phyloP scores from a whole-genome alignment of 1,140 invertebrate genomes.

The Drosophila santomea region DNA sequence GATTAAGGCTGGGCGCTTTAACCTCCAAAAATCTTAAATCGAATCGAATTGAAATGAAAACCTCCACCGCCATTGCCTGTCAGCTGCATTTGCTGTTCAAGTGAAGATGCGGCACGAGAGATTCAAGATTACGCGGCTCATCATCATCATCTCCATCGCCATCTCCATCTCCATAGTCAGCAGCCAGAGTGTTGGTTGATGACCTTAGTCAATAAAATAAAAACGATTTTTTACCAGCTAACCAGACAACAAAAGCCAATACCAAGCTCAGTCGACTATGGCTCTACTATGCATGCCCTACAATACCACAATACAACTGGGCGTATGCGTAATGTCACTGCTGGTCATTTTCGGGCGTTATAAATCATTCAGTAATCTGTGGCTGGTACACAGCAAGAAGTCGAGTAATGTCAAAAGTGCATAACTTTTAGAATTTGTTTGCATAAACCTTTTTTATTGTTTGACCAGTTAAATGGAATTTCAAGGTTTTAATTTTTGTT shows the following conservation, averaged over 20 bases:
- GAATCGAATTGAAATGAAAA: constrained; percentile 32
- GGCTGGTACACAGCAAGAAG: constrained; percentile 7
- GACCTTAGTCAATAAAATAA: constrained; percentile 82
- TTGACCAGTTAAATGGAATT: too few relatives aligned
- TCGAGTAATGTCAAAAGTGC: not conserved
- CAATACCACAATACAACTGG: constrained; percentile 40
- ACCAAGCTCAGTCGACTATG: constrained; percentile 17
- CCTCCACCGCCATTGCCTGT: constrained; percentile 39
- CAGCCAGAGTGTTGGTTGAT: constrained; percentile 57
- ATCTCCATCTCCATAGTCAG: constrained; percentile 21
- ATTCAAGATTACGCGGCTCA: constrained; percentile 57
- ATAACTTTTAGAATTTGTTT: not conserved
- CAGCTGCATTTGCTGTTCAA: constrained; percentile 50
- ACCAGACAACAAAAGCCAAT: constrained; percentile 47
- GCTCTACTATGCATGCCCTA: constrained; percentile 42
- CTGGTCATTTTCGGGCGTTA: constrained; percentile 24
- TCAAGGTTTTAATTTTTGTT: too few relatives aligned
- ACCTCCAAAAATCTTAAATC: constrained; percentile 49
- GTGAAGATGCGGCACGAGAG: constrained; percentile 72
- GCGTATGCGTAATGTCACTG: constrained; percentile 63
- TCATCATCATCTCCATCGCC: constrained; percentile 28
- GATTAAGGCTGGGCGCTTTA: constrained; percentile 53
- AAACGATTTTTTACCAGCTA: constrained; percentile 54
- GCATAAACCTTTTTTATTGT: not conserved
- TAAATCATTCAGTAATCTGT: constrained; percentile 24